Evolutionary conservation across 1,140 invertebrate genomes (phyloP).

Genomic region (Calosoma granatense): DNA sequence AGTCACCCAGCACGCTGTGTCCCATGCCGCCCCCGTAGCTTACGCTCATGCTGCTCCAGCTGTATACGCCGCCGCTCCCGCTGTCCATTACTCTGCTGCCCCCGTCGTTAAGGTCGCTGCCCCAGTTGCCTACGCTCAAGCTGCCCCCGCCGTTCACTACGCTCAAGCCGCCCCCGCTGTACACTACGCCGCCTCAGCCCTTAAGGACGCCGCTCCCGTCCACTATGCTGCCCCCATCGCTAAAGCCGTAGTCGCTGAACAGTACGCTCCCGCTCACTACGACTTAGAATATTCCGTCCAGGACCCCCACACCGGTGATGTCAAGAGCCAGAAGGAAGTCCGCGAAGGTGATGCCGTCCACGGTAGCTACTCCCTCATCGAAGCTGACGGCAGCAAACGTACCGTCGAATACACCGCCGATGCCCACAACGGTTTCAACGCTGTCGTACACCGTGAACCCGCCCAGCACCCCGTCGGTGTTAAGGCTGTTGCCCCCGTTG

Average conservation of each 20-base stretch:
- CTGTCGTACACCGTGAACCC: not conserved
- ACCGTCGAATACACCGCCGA: conserved; percentile 29
- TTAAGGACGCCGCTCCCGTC: conserved; percentile 15
- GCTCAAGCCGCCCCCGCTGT: conserved; percentile 15
- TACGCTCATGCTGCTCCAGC: conserved; percentile 13
- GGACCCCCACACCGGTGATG: conserved; percentile 2
- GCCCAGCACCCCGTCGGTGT: conserved; percentile 7
- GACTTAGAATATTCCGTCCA: not conserved
- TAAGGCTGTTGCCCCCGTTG: conserved; percentile 12
- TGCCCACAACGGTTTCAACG: conserved; percentile 9
- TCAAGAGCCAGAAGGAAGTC: conserved; percentile 10
- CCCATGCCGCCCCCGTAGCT: conserved; percentile 7
- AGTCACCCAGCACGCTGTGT: not conserved
- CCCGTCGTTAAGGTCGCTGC: conserved; percentile 2
- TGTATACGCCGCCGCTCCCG: conserved; percentile 22
- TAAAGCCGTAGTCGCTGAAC: not conserved
- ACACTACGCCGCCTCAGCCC: conserved; percentile 32
- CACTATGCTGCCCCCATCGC: conserved; percentile 9
- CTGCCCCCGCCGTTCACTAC: conserved; percentile 14
- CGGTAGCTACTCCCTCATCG: conserved; percentile 32
- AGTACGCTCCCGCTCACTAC: conserved; percentile 2
- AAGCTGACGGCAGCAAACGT: conserved; percentile 40
- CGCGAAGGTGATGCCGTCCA: conserved; percentile 22
- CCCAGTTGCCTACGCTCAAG: not conserved
- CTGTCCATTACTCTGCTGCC: conserved; percentile 11